These are phyloP conservation scores for Parnassius orleans DNA, from an alignment of 2,888 invertebrate species.

Conservation along the genomic window DNA sequence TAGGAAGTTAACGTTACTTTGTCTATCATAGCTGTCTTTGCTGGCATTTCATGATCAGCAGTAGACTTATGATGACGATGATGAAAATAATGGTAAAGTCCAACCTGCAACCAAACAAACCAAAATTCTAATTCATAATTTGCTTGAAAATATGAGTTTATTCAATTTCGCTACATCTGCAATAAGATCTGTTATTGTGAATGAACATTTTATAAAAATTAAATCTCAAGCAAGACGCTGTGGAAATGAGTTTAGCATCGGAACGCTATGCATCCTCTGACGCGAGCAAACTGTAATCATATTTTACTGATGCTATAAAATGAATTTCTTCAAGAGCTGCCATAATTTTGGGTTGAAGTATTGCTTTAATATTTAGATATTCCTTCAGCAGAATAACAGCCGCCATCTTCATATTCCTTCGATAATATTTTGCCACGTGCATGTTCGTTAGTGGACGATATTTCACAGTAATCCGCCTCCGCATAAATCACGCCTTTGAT, in stretches of 20 bases:
- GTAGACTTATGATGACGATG: no score
- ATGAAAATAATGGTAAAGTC: no score
- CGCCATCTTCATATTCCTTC: conserved; percentile 30
- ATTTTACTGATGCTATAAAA: conserved; percentile 15
- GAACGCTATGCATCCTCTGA: conserved; percentile 7
- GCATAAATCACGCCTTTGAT: conserved; percentile 38
- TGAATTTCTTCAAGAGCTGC: conserved; percentile 16
- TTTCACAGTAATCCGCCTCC: conserved; percentile 36
- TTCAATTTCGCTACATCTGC: no score
- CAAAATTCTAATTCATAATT: no score
- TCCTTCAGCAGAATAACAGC: conserved; percentile 1
- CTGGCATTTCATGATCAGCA: no score
- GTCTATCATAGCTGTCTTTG: no score
- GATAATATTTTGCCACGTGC: conserved; percentile 35
- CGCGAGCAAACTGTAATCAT: conserved; percentile 10
- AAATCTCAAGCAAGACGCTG: background rate
- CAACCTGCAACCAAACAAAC: no score
- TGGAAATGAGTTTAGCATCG: conserved; percentile 6
- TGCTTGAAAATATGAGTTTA: no score
- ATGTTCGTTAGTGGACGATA: conserved; percentile 36
- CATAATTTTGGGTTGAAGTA: conserved; percentile 13
- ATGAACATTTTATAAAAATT: background rate
- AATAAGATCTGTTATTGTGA: background rate
- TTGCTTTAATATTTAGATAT: conserved; percentile 19
- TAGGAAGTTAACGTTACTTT: no score